Evolutionary conservation across 37 sponge, comb jelly and placozoan species (phyloP).

Genomic region (Cliona cf. orientalis): DNA sequence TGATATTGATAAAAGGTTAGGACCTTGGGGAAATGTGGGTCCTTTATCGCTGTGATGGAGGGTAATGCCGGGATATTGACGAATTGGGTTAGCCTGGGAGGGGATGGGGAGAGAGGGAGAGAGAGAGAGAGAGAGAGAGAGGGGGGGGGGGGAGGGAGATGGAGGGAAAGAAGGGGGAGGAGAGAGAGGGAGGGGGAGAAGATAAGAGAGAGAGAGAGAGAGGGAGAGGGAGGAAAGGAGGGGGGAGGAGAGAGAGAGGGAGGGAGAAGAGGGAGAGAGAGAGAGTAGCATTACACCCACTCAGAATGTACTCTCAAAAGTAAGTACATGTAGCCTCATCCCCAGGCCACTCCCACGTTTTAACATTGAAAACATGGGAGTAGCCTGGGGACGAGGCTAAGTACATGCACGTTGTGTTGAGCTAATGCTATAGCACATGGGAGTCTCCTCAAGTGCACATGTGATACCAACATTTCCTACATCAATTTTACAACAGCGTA

Average conservation of each 20-base stretch:
- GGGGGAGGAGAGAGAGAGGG: not conserved
- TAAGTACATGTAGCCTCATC: too few species aligned
- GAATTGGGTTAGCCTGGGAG: conserved; percentile 41
- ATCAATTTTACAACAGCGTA: too few species aligned
- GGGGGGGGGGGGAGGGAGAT: not conserved
- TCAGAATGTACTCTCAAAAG: too few species aligned
- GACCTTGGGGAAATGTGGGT: conserved; percentile 18
- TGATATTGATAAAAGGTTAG: not conserved
- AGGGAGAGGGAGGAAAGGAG: not conserved
- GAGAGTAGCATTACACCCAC: too few species aligned
- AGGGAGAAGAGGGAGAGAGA: not conserved
- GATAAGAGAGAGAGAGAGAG: not conserved
- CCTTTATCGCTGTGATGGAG: conserved; percentile 27
- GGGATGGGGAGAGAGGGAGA: not conserved
- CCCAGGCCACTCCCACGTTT: too few species aligned
- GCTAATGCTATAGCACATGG: too few species aligned
- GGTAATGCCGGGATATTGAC: conserved; percentile 6
- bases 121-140: conserved; percentile 13
- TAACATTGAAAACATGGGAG: too few species aligned
- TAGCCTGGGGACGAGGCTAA: too few species aligned
- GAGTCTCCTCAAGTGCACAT: too few species aligned
- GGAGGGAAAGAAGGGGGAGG: not conserved
- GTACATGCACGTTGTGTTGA: too few species aligned
- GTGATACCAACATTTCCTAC: too few species aligned
- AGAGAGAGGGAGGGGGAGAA: too few species aligned